Percentiles rank a stretch among this genome's conserved stretches.
Evolutionary conservation across 2,797 vertebrate genomes (phyloP).

Genomic region (Agapornis canus): DNA sequence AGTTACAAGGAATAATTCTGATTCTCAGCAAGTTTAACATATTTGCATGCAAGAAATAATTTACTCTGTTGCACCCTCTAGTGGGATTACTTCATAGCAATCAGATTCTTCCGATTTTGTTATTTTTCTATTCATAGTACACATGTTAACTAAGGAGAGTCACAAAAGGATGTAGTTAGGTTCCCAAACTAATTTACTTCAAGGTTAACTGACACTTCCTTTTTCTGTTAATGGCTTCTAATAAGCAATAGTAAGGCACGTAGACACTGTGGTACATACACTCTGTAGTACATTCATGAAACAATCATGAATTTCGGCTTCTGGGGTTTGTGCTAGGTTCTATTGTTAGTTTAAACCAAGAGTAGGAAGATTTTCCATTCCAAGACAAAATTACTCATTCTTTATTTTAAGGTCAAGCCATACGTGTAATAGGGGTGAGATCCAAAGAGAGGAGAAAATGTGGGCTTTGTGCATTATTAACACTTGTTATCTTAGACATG

Average conservation of each 20-base stretch:
- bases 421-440: background rate
- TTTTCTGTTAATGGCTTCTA: background rate
- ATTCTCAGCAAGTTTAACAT: conserved; percentile 46
- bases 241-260: background rate
- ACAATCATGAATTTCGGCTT: background rate
- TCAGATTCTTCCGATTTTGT: background rate
- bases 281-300: background rate
- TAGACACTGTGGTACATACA: background rate
- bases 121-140: conserved; percentile 5
- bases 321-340: background rate
- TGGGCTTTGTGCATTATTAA: background rate
- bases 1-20: conserved; percentile 49
- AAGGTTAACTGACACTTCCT: background rate
- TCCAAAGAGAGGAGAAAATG: background rate
- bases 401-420: conserved; percentile 35
- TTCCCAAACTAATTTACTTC: conserved; percentile 21
- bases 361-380: conserved; percentile 14
- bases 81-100: conserved; percentile 54
- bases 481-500: background rate
- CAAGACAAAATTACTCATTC: conserved; percentile 14
- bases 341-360: background rate
- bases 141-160: background rate
- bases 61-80: conserved; percentile 77
- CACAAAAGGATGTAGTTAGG: background rate
- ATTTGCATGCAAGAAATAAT: conserved; percentile 66